These are phyloP conservation scores for Euproctis similis DNA, from an alignment of 2,888 invertebrate genomes.

Conservation along the genomic window DNA sequence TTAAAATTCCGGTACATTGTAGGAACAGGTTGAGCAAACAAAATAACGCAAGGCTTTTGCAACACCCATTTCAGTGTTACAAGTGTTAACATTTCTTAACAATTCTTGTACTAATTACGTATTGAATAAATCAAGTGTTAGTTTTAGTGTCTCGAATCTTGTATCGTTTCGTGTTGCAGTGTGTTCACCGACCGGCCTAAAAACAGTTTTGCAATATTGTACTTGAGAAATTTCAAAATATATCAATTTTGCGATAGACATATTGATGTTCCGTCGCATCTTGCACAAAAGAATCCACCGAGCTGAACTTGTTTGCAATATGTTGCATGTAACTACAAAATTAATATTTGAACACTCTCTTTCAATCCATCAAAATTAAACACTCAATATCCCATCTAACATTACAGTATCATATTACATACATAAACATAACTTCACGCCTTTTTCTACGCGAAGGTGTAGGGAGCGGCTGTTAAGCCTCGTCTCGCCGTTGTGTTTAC, in stretches of 20 bases:
- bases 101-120: conserved; percentile 40
- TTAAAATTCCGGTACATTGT: too few relatives aligned
- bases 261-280: conserved; percentile 25
- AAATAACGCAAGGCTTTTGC: conserved; percentile 21
- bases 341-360: too few relatives aligned
- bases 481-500: too few relatives aligned
- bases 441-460: too few relatives aligned
- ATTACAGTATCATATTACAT: too few relatives aligned
- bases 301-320: conserved; percentile 11
- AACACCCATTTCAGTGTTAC: conserved; percentile 28
- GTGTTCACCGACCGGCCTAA: conserved; percentile 18
- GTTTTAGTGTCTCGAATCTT: conserved; percentile 32
- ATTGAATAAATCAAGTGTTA: conserved; percentile 33
- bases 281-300: conserved; percentile 21
- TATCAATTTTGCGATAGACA: too few relatives aligned
- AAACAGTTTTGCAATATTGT: conserved; percentile 35
- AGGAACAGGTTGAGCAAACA: conserved; percentile 22
- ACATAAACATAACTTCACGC: too few relatives aligned
- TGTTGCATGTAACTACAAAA: conserved; percentile 16
- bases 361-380: too few relatives aligned
- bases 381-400: too few relatives aligned
- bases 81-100: conserved; percentile 40
- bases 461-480: too few relatives aligned
- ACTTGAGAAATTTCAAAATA: conserved; percentile 39
- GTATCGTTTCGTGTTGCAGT: conserved; percentile 25